These are phyloP conservation scores for Peromyscus leucopus DNA, from an alignment of 2,113 vertebrate species.

Conservation along the genomic window DNA sequence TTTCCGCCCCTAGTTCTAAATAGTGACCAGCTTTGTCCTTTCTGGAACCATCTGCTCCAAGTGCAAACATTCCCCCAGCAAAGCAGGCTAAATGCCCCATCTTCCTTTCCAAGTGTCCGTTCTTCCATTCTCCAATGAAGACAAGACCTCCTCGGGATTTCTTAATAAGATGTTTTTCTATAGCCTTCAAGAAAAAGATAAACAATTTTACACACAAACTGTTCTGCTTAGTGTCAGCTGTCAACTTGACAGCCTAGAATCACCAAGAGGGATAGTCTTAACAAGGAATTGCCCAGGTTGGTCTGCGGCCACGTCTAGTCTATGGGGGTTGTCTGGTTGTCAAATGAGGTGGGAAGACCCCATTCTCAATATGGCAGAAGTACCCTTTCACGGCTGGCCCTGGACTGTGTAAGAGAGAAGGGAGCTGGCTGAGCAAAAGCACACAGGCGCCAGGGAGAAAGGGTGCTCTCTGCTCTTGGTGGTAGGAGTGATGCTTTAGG, in stretches of 20 bases:
- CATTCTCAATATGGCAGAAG: not conserved
- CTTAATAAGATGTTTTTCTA: constrained; percentile 97
- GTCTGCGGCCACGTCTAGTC: not conserved
- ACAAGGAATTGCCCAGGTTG: not conserved
- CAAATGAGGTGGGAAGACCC: not conserved
- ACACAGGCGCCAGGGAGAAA: not conserved
- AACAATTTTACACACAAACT: constrained; percentile 35
- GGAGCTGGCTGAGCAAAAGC: not conserved
- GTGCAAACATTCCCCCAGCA: constrained; percentile 98
- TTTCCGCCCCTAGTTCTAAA: constrained; percentile 97
- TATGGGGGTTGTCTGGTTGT: not conserved
- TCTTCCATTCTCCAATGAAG: constrained; percentile 99
- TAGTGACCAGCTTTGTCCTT: constrained; percentile 98
- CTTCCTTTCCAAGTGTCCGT: constrained; percentile 97
- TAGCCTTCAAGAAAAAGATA: constrained; percentile 90
- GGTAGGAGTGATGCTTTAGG: not conserved
- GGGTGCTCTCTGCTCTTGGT: not conserved
- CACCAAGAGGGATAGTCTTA: not conserved
- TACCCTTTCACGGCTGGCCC: not conserved
- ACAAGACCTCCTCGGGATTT: constrained; percentile 97
- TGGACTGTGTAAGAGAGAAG: not conserved
- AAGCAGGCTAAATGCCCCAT: constrained; percentile 99
- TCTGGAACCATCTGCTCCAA: constrained; percentile 97
- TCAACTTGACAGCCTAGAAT: not conserved
- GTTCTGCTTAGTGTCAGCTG: not conserved